Evolutionary conservation across 2,797 vertebrate genomes (phyloP), one percentile per base, ranked within the genome.

Genomic region (Pangasius mekongensis): DNA sequence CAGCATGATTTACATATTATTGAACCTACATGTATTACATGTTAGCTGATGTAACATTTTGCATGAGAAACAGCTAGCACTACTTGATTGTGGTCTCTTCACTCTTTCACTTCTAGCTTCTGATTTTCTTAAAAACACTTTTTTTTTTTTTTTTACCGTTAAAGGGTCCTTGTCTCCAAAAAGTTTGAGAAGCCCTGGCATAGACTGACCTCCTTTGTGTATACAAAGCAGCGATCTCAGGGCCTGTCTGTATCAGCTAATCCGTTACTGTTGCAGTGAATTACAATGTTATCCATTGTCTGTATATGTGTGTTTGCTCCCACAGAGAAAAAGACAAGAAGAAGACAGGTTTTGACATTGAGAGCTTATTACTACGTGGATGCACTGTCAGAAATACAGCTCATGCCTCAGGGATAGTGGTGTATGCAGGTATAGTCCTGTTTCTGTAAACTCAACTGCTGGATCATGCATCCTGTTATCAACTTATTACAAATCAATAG

Each of bases 301-400:
- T 2, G 0, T 86, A 20, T 64, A 60, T 39, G 18, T 90, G 85
- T 87, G 87, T 87, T 89, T 93, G 67, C 73, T 88, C 56, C 91
- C 94, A 86, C 94, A 99, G 99, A 95, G 97, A 98, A 89, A 96
- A 94, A 87, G 95, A 98, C 93, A 91, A 95, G 83, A 95, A 95
- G 88, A 96, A 93, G 88, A 95, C 97, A 62, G 98, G 98, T 27
- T 96, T 98, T 91, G 96, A 95, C 89, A 97, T 96, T 18, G 97
- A 98, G 92, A 99, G 96, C 91, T 96, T 99, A 90, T 95, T 99
- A 91, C 96, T 99, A 91, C 96, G 98, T 91, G 98, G 98, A 78
- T 99, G 98, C 93, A 98, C 96, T 86, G 93, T 99, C 91, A 96
- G 97, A 93, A 99, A 99, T 93, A 99, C 97, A 0, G 96, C 97